A percentile compares a stretch with the other conserved stretches of the same genome.
Evolutionary conservation across 2,888 invertebrate genomes (phyloP).

Genomic region (Pandemis corylana): DNA sequence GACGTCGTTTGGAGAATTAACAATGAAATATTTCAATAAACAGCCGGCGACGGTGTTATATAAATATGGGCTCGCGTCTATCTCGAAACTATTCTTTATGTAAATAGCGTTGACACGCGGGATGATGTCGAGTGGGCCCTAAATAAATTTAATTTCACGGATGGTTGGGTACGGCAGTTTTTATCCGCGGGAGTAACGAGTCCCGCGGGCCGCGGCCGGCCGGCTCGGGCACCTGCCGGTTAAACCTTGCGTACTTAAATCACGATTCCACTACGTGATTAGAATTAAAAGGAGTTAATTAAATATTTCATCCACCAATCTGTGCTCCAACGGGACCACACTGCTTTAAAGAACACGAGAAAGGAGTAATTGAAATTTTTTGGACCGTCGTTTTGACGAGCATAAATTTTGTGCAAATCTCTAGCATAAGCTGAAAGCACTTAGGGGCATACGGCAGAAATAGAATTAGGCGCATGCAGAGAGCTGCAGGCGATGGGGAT

Average conservation of each 20-base stretch:
- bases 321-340: conserved; percentile 25
- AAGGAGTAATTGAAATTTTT: conserved; percentile 33
- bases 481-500: conserved; percentile 52
- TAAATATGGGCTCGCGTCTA: conserved; percentile 78
- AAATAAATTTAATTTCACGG: conserved; percentile 83
- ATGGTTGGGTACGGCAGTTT: conserved; percentile 63
- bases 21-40: conserved; percentile 84
- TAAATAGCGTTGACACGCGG: conserved; percentile 77
- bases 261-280: conserved; percentile 60
- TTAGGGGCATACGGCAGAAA: conserved; percentile 50
- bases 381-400: conserved; percentile 33
- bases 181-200: conserved; percentile 68
- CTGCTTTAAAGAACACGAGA: conserved; percentile 21
- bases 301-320: conserved; percentile 53
- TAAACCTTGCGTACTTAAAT: conserved; percentile 48
- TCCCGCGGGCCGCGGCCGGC: conserved; percentile 56
- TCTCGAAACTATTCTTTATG: conserved; percentile 80
- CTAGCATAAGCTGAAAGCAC: conserved; percentile 51
- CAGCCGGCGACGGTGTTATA: conserved; percentile 72
- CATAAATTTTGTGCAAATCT: conserved; percentile 47
- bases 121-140: conserved; percentile 75
- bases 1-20: conserved; percentile 77
- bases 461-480: conserved; percentile 54
- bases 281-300: conserved; percentile 63
- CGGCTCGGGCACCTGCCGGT: conserved; percentile 60